phyloP scores from a whole-genome alignment of 1,140 invertebrate species.

The Holotrichia oblita region DNA sequence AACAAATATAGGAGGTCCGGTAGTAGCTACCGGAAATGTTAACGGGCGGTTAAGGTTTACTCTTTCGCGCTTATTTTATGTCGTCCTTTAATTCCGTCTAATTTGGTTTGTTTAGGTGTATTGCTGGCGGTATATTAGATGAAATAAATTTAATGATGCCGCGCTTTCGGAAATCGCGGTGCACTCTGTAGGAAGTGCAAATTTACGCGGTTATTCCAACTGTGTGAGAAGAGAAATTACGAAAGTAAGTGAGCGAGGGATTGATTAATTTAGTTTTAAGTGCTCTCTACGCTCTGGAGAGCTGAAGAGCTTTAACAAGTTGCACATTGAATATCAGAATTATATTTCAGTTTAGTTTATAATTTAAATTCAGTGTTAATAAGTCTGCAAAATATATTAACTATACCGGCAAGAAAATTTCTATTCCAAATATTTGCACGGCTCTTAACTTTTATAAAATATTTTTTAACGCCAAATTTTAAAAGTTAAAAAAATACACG shows the following conservation, averaged over 20 bases:
- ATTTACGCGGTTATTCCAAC: neutral
- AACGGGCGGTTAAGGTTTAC: neutral
- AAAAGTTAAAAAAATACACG: too few species aligned
- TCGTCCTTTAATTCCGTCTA: neutral
- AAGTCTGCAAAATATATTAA: too few species aligned
- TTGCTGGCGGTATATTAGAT: constrained; percentile 5
- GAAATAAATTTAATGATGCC: neutral
- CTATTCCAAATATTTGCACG: too few species aligned
- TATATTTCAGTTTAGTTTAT: too few species aligned
- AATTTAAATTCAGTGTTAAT: too few species aligned
- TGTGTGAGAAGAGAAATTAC: neutral
- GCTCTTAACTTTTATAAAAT: too few species aligned
- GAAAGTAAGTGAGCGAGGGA: neutral
- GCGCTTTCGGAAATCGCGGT: neutral
- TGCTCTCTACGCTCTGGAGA: too few species aligned
- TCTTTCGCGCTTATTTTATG: neutral
- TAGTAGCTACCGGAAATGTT: neutral
- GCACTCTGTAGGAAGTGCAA: neutral
- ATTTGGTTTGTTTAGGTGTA: neutral
- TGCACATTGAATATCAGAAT: too few species aligned
- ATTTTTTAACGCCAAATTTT: too few species aligned
- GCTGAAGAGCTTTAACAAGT: too few species aligned
- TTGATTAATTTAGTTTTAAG: constrained; percentile 9
- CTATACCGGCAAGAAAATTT: too few species aligned
- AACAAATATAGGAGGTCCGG: neutral